Evolutionary conservation across 2,113 vertebrate genomes (phyloP).

Genomic region (Lichenostomus cassidix): DNA sequence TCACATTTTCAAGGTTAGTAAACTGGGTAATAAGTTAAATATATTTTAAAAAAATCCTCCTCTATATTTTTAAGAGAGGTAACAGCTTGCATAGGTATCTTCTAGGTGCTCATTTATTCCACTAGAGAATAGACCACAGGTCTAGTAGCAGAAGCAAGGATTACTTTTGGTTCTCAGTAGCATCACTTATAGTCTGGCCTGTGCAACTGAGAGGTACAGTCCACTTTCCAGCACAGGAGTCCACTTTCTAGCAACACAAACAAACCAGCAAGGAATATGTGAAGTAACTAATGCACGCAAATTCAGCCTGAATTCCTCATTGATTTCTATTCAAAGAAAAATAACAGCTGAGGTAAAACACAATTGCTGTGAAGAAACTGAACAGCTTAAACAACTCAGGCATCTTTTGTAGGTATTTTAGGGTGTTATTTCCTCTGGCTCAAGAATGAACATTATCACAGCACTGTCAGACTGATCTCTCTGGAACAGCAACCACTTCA

Average conservation of each 20-base stretch:
- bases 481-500: not conserved
- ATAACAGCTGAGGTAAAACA: constrained; percentile 1
- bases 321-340: not conserved
- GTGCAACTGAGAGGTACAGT: not conserved
- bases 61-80: not conserved
- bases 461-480: not conserved
- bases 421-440: not conserved
- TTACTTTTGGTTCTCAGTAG: not conserved
- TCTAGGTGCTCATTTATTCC: not conserved
- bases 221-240: not conserved
- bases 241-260: not conserved
- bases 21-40: not conserved
- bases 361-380: not conserved
- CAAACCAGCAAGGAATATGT: not conserved
- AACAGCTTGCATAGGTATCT: not conserved
- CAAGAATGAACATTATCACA: not conserved
- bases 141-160: not conserved
- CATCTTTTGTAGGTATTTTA: not conserved
- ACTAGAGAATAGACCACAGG: not conserved
- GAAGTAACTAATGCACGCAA: not conserved
- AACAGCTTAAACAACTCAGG: not conserved
- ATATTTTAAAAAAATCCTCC: not conserved
- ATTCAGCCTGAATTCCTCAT: not conserved
- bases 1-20: constrained; percentile 7
- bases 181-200: not conserved